Evolutionary conservation across 2,113 vertebrate species (phyloP), one percentile per base, ranked within the genome.

Genomic region (Urocolius indicus): DNA sequence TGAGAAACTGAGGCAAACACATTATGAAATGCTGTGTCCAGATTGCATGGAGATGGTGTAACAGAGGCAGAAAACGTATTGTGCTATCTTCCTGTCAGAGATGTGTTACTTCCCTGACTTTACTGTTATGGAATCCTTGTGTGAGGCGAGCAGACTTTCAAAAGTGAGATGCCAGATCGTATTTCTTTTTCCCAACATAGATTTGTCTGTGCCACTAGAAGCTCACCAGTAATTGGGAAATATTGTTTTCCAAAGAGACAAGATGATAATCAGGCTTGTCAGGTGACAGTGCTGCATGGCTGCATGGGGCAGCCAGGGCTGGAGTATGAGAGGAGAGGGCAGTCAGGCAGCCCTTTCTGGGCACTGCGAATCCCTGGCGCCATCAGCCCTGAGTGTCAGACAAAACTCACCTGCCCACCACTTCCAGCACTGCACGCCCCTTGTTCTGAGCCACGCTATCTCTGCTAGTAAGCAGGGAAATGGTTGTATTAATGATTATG

Each of bases 101-200:
- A 79, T 72, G 85, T 73, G 81, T 93, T 82, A 66, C 84, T 89
- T 89, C 74, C 62, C 93, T 95, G 91, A 95, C 94, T 87, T 95
- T 51, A 89, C 89, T 95, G 78, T 75, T 94, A 79, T 9, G 48
- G 94, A 95, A 95, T 73, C 46, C 78, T 89, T 73, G 71, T 2
- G 2, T 85, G 95, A 96, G 90, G 90, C 90, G 94, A 95, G 90
- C 75, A 90, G 85, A 82, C 78, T 91, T 93, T 94, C 87, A 90
- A 65, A 90, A 91, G 71, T 23, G 75, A 63, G 71, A 92, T 85
- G 88, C 82, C 74, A 90, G 63, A 12, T 55, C 72, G 38, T 86
- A 92, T 86, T 96, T 96, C 90, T 94, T 96, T 94, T 90, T 66
- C 88, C 75, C 59, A 23, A 88, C 87, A 94, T 95, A 88, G 93